Base-by-base conservation (phyloP, 2,113 vertebrate genomes). In the Bubo bubo region DNA sequence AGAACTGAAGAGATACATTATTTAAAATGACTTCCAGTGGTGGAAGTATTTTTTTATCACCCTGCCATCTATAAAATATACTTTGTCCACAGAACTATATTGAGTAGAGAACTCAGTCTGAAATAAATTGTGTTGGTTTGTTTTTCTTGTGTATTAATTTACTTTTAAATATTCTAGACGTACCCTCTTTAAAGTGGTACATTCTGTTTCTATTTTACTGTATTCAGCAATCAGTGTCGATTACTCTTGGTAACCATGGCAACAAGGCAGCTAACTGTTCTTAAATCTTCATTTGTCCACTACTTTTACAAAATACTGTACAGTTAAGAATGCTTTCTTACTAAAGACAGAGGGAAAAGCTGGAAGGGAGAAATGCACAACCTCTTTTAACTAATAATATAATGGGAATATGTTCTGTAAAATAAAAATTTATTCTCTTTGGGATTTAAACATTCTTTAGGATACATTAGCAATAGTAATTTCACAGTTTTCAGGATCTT, bases 191-290 rank as follows among this genome's bases (percentile, higher is more conserved):
- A 92, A 97, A 98, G 98, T 97, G 95, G 97, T 95, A 94, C 90
- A 88, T 98, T 98, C 96, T 94, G 92, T 97, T 93, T 97, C 97
- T 96, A 79, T 97, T 97, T 98, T 97, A 93, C 90, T 62, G 92
- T 94, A 96, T 98, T 98, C 97, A 97, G 97, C 97, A 98, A 98
- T 98, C 98, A 98, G 98, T 96, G 97, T 97, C 96, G 79, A 98
- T 98, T 98, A 98, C 97, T 89, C 86, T 79, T 88, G 79, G 98
- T 98, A 98, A 94, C 97, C 96, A 98, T 95, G 77, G 97, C 79
- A 98, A 98, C 97, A 32, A 94, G 97, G 93, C 93, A 97, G 96
- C 96, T 95, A 97, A 97, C 88, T 81, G 84, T 97, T 98, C 97
- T 97, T 94, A 98, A 98, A 97, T 98, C 96, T 98, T 98, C 96